phyloP scores from a whole-genome alignment of 2,888 invertebrate species.

The Synergus itoensis region DNA sequence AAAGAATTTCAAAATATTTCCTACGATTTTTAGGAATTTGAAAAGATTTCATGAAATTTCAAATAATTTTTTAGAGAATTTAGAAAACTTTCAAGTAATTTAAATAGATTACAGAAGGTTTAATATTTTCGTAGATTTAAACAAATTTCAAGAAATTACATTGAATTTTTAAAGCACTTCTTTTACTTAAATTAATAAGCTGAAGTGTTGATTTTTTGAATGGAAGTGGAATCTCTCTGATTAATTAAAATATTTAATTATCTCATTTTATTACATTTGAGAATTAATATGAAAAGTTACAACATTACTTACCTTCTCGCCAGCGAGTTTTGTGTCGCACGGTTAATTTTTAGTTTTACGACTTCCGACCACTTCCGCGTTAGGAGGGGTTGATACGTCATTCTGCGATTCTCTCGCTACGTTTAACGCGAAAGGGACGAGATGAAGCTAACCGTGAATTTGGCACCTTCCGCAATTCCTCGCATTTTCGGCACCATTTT shows the following conservation, averaged over 20 bases:
- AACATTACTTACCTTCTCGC: constrained; percentile 41
- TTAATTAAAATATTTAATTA: neutral
- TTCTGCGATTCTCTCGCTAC: constrained; percentile 53
- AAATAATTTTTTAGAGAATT: no score
- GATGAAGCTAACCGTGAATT: constrained; percentile 38
- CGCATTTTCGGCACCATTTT: constrained; percentile 11
- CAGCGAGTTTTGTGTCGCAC: constrained; percentile 20
- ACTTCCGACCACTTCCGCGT: constrained; percentile 36
- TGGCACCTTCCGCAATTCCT: constrained; percentile 43
- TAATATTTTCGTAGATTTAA: no score
- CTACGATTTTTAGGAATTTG: no score
- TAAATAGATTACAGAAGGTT: no score
- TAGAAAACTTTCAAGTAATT: no score
- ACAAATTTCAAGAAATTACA: no score
- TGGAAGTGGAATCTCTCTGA: neutral
- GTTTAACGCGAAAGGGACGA: constrained; percentile 49
- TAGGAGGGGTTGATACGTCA: constrained; percentile 45
- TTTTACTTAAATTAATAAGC: neutral
- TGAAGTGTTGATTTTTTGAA: neutral
- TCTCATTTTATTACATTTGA: neutral
- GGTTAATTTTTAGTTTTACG: constrained; percentile 47
- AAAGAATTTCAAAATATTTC: no score
- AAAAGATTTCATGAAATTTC: no score
- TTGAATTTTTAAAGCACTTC: no score
- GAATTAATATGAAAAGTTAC: neutral